Evolutionary conservation across 2,888 invertebrate genomes (phyloP).

Genomic region (Agrotis puta): DNA sequence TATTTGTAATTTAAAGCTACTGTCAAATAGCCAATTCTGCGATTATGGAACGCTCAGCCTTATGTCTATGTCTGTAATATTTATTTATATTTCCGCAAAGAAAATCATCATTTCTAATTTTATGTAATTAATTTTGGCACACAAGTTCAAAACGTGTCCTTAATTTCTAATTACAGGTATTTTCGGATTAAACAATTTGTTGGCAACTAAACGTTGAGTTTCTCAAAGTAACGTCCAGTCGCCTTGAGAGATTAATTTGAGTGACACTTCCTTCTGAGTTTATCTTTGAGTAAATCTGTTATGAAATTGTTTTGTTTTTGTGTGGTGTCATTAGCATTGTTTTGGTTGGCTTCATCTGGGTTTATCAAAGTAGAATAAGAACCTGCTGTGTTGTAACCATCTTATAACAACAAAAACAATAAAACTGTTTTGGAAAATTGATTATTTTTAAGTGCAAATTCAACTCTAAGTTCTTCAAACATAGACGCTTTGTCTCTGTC

Average conservation of each 20-base stretch:
- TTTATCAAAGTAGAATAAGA: conserved; percentile 6
- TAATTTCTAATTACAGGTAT: conserved; percentile 27
- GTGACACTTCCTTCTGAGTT: conserved; percentile 45
- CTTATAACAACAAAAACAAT: too few species aligned
- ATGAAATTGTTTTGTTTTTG: conserved; percentile 49
- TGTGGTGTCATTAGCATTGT: conserved; percentile 37
- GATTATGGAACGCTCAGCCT: too few species aligned
- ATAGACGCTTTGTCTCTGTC: too few species aligned
- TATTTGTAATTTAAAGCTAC: too few species aligned
- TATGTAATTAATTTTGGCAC: conserved; percentile 4
- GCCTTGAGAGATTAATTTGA: conserved; percentile 52
- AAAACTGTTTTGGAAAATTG: too few species aligned
- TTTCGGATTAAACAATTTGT: conserved; percentile 29
- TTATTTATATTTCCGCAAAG: background rate
- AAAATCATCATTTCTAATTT: conserved; percentile 2
- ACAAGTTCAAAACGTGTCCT: conserved; percentile 12
- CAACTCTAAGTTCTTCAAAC: too few species aligned
- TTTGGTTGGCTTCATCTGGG: background rate
- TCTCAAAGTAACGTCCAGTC: conserved; percentile 20
- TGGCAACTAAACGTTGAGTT: conserved; percentile 35
- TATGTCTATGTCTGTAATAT: background rate
- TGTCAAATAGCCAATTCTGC: too few species aligned
- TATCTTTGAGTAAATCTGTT: conserved; percentile 43
- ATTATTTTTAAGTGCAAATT: too few species aligned
- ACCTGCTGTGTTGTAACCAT: background rate